Evolutionary conservation across 1,140 invertebrate genomes (phyloP), one percentile per base, ranked within the genome.

Genomic region (Nomia melanderi): DNA sequence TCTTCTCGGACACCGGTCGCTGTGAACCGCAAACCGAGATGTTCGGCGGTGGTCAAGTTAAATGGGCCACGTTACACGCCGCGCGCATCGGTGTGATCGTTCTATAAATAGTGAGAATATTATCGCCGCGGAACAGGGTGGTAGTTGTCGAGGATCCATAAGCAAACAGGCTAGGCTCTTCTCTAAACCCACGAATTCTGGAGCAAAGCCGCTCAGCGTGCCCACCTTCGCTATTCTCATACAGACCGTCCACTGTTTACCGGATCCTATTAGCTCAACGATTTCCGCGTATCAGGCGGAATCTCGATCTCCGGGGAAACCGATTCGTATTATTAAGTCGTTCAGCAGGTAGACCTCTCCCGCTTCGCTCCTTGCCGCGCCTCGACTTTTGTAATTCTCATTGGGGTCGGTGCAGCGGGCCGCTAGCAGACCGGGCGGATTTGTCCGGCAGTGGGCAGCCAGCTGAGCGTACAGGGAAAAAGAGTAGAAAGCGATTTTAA

Each of bases 401-500:
- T n/a, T n/a, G n/a, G n/a, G n/a, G n/a, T n/a, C n/a, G n/a, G n/a
- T n/a, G n/a, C n/a, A n/a, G n/a, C n/a, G n/a, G n/a, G n/a, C n/a
- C n/a, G n/a, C n/a, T n/a, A n/a, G n/a, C n/a, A n/a, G n/a, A n/a
- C 25, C 1, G 11, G 17, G 20, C 56, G 29, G 39, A 39, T 27
- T 20, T 20, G 23, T 56, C 25, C 9, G 1, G 20, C 9, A 20
- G 27, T 23, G 23, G 27, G n/a, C 31, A 1, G 33, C 1, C 23
- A 8, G 11, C 20, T 31, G 12, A 5, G 17, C 3, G 3, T 1
- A 0, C 1, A 50, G 27, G 20, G 33, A 25, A 70, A 76, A 72
- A 72, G 36, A 81, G 56, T 78, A 78, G 54, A 82, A 83, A 65
- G 44, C 36, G 29, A 66, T 81, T 56, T 73, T 78, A 69, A 72